Percentiles rank a stretch among this genome's conserved stretches.
These are phyloP conservation scores for Napeogenes sylphis DNA, from an alignment of 2,888 invertebrate species.

Conservation along the genomic window DNA sequence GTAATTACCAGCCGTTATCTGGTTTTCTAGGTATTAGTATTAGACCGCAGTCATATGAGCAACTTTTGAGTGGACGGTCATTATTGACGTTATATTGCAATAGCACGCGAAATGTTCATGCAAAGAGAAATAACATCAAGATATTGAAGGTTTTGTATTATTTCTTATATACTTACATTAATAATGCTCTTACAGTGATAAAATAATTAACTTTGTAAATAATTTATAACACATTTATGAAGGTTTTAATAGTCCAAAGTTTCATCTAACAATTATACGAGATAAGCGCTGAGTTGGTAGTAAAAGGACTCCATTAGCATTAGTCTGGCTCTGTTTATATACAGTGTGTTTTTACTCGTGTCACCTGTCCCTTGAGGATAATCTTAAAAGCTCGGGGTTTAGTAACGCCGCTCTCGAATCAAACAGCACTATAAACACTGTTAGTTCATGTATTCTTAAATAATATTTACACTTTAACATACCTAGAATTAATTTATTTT, in stretches of 20 bases:
- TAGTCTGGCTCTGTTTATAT: slow-evolving; percentile 9
- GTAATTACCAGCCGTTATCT: background rate
- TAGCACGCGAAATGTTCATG: background rate
- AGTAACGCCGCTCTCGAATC: background rate
- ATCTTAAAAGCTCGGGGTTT: slow-evolving; percentile 5
- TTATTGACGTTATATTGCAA: background rate
- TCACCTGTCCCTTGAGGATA: slow-evolving; percentile 6
- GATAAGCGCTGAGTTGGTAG: slow-evolving; percentile 3
- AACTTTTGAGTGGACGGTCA: background rate
- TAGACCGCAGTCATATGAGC: slow-evolving; percentile 1
- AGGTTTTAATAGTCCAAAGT: no score
- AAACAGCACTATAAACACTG: background rate
- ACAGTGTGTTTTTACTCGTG: slow-evolving; percentile 13
- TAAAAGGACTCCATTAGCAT: slow-evolving; percentile 27
- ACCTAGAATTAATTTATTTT: no score
- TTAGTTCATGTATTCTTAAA: no score
- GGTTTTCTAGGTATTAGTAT: slow-evolving; percentile 2
- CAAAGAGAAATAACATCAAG: background rate
- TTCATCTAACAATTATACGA: slow-evolving; percentile 1
- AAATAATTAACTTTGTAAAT: no score
- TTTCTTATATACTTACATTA: background rate
- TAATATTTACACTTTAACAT: no score
- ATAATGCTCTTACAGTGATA: background rate
- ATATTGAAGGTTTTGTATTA: background rate
- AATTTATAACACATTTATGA: no score